These are phyloP conservation scores for Reticulitermes speratus DNA, from an alignment of 1,140 invertebrate genomes.

Conservation along the genomic window DNA sequence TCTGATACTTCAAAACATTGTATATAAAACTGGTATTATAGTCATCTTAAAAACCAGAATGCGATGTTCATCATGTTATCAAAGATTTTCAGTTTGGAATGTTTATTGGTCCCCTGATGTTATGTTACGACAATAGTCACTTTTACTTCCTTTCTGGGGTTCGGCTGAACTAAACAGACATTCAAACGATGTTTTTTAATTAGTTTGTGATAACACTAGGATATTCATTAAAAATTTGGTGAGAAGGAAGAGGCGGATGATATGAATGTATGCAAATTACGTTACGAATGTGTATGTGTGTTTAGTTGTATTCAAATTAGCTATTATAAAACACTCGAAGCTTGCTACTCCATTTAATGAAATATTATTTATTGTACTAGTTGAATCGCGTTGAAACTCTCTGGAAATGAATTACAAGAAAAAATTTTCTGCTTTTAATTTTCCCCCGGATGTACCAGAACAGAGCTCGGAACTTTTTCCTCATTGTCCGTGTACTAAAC, in stretches of 20 bases:
- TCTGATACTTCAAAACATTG: neutral
- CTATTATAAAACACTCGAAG: neutral
- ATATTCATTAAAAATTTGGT: neutral
- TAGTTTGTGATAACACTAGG: neutral
- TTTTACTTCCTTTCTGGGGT: neutral
- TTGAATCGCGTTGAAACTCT: neutral
- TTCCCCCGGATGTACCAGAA: neutral
- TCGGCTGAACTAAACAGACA: neutral
- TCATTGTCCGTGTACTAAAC: neutral
- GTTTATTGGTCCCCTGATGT: neutral
- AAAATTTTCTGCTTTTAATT: neutral
- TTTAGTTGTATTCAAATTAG: neutral
- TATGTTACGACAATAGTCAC: neutral
- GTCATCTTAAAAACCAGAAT: neutral
- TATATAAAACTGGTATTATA: neutral
- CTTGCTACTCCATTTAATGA: neutral
- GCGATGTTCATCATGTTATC: neutral
- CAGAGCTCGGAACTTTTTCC: neutral
- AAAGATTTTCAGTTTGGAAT: neutral
- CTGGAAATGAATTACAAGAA: neutral
- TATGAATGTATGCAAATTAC: neutral
- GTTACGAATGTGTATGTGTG: neutral
- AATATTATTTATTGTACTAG: neutral
- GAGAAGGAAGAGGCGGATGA: neutral
- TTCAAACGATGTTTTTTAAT: neutral